A percentile compares a stretch with the other conserved stretches of the same genome.
phyloP scores from a whole-genome alignment of 2,888 invertebrate species.

The Congeria kusceri region DNA sequence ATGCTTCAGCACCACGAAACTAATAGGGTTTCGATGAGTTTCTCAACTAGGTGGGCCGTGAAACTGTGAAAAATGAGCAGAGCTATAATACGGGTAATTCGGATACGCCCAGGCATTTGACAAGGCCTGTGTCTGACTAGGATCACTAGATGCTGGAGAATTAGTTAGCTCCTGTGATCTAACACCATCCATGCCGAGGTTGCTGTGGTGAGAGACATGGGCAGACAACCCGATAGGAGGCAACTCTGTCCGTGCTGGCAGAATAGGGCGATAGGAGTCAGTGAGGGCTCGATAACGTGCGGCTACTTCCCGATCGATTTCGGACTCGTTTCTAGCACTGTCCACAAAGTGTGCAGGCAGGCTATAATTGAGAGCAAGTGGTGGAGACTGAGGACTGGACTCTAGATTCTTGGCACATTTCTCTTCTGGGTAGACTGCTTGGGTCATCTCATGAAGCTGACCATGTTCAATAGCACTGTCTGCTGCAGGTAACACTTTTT shows the following conservation, averaged over 20 bases:
- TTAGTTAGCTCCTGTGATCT: too few relatives aligned
- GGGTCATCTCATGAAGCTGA: not conserved
- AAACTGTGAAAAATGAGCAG: slow-evolving; percentile 40
- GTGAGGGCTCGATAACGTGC: slow-evolving; percentile 28
- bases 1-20: not conserved
- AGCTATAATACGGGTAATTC: slow-evolving; percentile 47
- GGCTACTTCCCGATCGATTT: slow-evolving; percentile 19
- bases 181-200: too few relatives aligned
- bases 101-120: slow-evolving; percentile 27
- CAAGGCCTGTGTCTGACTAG: slow-evolving; percentile 12
- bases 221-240: slow-evolving; percentile 7
- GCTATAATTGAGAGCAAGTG: slow-evolving; percentile 46
- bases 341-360: slow-evolving; percentile 26
- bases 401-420: not conserved
- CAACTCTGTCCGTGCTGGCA: slow-evolving; percentile 11
- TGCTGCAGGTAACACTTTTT: too few relatives aligned
- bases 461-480: too few relatives aligned
- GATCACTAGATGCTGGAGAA: slow-evolving; percentile 1
- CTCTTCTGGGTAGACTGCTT: not conserved
- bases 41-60: slow-evolving; percentile 36
- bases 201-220: too few relatives aligned
- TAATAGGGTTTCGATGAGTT: not conserved
- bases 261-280: slow-evolving; percentile 15
- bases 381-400: not conserved
- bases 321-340: slow-evolving; percentile 9